Base-by-base conservation (phyloP, 2,797 vertebrate genomes). In the Limnodromus scolopaceus region DNA sequence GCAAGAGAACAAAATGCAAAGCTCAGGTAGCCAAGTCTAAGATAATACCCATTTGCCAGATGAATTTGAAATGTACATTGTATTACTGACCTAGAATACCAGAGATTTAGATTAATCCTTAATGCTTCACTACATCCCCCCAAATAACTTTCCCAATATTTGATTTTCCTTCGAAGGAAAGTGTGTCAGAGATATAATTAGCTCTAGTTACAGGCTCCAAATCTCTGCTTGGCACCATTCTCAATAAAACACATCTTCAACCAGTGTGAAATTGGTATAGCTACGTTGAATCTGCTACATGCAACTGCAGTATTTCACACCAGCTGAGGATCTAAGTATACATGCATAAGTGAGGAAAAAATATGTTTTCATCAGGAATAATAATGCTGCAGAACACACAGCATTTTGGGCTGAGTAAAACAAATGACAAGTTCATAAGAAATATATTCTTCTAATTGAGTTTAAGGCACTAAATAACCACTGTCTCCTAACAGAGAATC, bases 81-180 rank as follows among this genome's bases (percentile, higher is more conserved):
- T 78, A 86, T 88, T 92, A 93, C 70, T 74, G 66, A 72, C 76
- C 65, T 69, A 38, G 72, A 74, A 84, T 34, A 84, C 22, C 54
- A 78, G 18, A 41, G 51, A 79, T 46, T 84, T 63, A 72, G 66
- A 95, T 90, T 93, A 84, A 95, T 92, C 80, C 51, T 92, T 86
- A 86, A 72, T 0, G 0, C 70, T 88, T 86, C 72, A 81, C 48
- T 88, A 80, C 58, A 77, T 82, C 28, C 66, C 24, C 70, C 46
- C 63, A 81, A 95, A 93, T 87, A 93, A 76, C 78, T 74, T 93
- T 51, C 60, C 80, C 85, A 84, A 48, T 82, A 93, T 90, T 90
- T 84, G 45, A 93, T 92, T 93, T 92, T 84, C 65, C 74, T 92
- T 88, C 93, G 80, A 93, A 87, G 80, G 36, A 87, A 95, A 95